Percentiles rank a stretch among this genome's conserved stretches.
Evolutionary conservation across 2,113 vertebrate genomes (phyloP).

Genomic region (Monarcha castaneiventris): DNA sequence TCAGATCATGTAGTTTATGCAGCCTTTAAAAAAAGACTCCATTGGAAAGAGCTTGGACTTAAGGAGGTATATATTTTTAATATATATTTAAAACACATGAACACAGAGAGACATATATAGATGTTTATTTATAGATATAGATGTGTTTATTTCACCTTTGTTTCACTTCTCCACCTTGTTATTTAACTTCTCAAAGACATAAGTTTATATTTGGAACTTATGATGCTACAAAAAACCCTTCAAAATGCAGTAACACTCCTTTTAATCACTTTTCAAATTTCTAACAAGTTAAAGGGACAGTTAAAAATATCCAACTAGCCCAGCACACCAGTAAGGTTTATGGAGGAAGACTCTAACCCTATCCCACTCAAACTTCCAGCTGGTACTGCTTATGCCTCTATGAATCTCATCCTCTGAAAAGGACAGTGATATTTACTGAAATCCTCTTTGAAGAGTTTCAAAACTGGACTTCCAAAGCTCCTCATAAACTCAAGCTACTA

Average conservation of each 20-base stretch:
- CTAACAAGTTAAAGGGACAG: neutral
- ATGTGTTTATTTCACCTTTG: neutral
- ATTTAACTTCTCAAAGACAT: neutral
- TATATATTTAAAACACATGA: neutral
- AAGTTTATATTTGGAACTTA: neutral
- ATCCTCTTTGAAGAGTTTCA: neutral
- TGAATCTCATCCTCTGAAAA: neutral
- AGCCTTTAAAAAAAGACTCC: neutral
- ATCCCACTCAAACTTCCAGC: neutral
- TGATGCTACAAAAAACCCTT: neutral
- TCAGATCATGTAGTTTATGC: neutral
- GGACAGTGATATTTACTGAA: neutral
- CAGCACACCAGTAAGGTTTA: neutral
- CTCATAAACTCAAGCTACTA: neutral
- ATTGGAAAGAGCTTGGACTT: neutral
- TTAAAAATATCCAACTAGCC: neutral
- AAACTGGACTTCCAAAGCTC: neutral
- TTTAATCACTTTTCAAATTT: neutral
- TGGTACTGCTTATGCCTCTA: neutral
- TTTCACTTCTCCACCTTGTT: neutral
- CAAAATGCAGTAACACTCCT: neutral
- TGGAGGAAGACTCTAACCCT: neutral
- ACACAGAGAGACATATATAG: neutral
- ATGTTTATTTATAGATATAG: neutral
- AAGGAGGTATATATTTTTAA: neutral